phyloP scores from a whole-genome alignment of 2,888 invertebrate genomes.

The Pheosia gnoma region DNA sequence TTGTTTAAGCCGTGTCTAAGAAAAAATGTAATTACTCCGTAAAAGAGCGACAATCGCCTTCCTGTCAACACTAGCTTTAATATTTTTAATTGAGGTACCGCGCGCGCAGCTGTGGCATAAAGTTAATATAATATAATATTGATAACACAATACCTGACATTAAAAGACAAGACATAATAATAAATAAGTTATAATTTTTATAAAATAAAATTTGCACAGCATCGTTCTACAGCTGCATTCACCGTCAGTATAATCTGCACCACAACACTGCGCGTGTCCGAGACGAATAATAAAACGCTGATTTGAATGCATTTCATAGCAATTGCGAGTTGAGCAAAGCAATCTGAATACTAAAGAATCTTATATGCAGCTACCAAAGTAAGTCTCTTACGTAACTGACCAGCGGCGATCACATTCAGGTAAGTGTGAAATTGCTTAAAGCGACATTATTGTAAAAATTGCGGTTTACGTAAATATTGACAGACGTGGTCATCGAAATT shows the following conservation, averaged over 20 bases:
- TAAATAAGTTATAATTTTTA: too few species aligned
- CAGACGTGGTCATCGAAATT: constrained; percentile 49
- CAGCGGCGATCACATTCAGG: constrained; percentile 37
- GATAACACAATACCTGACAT: constrained; percentile 8
- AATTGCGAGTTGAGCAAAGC: constrained; percentile 28
- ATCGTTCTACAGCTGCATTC: constrained; percentile 16
- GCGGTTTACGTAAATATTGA: constrained; percentile 51
- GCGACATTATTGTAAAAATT: constrained; percentile 38
- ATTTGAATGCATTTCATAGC: constrained; percentile 49
- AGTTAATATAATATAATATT: too few species aligned
- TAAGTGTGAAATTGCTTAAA: constrained; percentile 42
- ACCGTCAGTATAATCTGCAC: constrained; percentile 35
- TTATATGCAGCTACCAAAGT: constrained; percentile 41
- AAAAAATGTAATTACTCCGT: too few species aligned
- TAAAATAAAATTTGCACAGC: constrained; percentile 24
- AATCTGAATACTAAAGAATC: constrained; percentile 50
- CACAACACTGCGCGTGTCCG: constrained; percentile 30
- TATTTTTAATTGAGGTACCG: too few species aligned
- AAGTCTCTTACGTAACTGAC: constrained; percentile 46
- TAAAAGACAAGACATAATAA: constrained; percentile 5
- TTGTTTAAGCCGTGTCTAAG: too few species aligned
- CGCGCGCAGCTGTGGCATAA: too few species aligned
- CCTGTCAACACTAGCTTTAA: too few species aligned
- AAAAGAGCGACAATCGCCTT: too few species aligned
- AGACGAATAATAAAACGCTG: constrained; percentile 45